A percentile compares a stretch with the other conserved stretches of the same genome.
These are phyloP conservation scores for Tethea ocularis DNA, from an alignment of 2,888 invertebrate genomes.

Conservation along the genomic window DNA sequence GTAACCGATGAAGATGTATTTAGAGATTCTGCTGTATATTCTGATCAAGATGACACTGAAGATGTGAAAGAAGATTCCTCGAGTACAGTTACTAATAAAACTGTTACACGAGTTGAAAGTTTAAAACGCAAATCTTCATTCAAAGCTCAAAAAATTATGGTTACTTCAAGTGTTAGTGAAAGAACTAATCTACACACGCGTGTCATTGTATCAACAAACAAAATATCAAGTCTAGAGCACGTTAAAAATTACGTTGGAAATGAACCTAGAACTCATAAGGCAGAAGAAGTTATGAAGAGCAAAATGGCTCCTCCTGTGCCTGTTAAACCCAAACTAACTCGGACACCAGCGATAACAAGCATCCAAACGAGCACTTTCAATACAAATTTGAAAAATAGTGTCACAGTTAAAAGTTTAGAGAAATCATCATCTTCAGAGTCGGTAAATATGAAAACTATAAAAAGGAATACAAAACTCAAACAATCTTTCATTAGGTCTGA, in stretches of 20 bases:
- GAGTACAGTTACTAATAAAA: constrained; percentile 48
- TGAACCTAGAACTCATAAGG: constrained; percentile 37
- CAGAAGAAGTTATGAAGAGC: constrained; percentile 60
- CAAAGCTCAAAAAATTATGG: constrained; percentile 53
- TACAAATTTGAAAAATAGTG: constrained; percentile 28
- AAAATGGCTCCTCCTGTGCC: constrained; percentile 87
- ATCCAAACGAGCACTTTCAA: constrained; percentile 42
- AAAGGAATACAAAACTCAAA: constrained; percentile 56
- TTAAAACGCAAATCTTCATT: constrained; percentile 60
- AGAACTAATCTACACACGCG: constrained; percentile 49
- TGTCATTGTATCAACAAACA: constrained; percentile 44
- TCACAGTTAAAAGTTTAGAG: constrained; percentile 45
- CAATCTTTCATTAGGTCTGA: constrained; percentile 51
- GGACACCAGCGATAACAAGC: constrained; percentile 43
- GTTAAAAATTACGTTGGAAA: constrained; percentile 25
- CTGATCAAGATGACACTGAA: constrained; percentile 86
- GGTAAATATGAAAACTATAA: constrained; percentile 58
- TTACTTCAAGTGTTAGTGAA: constrained; percentile 49
- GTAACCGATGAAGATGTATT: constrained; percentile 87
- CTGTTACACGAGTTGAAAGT: constrained; percentile 57
- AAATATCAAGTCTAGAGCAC: constrained; percentile 41
- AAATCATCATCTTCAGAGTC: constrained; percentile 59
- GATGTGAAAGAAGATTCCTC: constrained; percentile 49
- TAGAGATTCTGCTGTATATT: constrained; percentile 93
- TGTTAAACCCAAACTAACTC: constrained; percentile 81